Evolutionary conservation across 2,888 invertebrate species (phyloP).

Genomic region (Aporophyla lueneburgensis): DNA sequence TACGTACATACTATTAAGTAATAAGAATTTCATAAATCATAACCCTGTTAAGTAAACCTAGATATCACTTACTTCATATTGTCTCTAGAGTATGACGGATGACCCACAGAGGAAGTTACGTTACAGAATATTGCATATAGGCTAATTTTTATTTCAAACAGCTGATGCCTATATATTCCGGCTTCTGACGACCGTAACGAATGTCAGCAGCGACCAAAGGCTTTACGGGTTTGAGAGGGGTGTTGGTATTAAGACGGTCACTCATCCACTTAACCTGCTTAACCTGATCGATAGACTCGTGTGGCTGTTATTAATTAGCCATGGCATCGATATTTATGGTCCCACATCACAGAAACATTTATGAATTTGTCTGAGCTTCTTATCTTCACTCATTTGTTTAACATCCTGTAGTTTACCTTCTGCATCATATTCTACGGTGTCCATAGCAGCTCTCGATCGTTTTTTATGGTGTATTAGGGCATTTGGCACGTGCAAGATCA

Average conservation of each 20-base stretch:
- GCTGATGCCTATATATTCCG: not conserved
- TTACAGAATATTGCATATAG: slow-evolving; percentile 39
- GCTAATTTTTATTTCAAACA: slow-evolving; percentile 50
- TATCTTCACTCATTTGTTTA: not conserved
- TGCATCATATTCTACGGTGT: not conserved
- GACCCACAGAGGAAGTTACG: slow-evolving; percentile 46
- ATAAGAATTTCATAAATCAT: not conserved
- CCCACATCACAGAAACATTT: not conserved
- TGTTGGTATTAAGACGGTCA: no score
- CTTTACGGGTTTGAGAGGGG: no score
- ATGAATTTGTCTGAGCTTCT: not conserved
- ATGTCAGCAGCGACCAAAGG: no score
- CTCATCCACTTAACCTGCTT: no score
- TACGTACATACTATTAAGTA: not conserved
- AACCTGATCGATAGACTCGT: no score
- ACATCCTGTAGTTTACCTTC: slow-evolving; percentile 1
- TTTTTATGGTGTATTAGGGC: slow-evolving; percentile 59
- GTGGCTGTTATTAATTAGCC: no score
- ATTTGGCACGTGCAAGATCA: slow-evolving; percentile 52
- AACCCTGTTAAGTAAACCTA: not conserved
- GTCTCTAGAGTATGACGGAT: slow-evolving; percentile 27
- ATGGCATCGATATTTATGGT: not conserved
- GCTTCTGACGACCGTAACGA: no score
- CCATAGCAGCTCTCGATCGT: slow-evolving; percentile 52
- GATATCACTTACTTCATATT: slow-evolving; percentile 31